These are phyloP conservation scores for Rotaria sp. DNA, from an alignment of 2,888 invertebrate species.

Conservation along the genomic window DNA sequence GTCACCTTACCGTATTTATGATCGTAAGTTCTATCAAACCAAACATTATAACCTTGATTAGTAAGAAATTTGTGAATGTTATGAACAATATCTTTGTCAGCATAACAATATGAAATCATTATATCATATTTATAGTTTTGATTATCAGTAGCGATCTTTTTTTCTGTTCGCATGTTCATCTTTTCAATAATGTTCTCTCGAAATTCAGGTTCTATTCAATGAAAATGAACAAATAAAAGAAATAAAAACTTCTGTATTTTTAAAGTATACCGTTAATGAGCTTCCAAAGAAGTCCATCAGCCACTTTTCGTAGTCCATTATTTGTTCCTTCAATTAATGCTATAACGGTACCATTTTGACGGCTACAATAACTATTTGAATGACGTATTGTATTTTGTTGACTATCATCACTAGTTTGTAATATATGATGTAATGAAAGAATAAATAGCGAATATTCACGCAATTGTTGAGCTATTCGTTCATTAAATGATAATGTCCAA, in stretches of 20 bases:
- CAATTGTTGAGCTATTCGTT: background rate
- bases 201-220: background rate
- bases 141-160: background rate
- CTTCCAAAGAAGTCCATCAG: background rate
- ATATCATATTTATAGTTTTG: background rate
- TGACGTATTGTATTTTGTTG: background rate
- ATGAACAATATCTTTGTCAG: background rate
- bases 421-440: background rate
- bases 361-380: background rate
- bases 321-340: background rate
- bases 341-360: background rate
- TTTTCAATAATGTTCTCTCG: background rate
- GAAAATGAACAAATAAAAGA: background rate
- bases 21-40: background rate
- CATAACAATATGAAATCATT: background rate
- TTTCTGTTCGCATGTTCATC: background rate
- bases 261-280: background rate
- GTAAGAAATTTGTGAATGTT: background rate
- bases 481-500: slow-evolving; percentile 1
- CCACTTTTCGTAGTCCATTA: background rate
- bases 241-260: background rate
- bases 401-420: background rate
- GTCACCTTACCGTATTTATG: background rate
- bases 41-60: background rate
- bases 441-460: background rate